A percentile compares a stretch with the other conserved stretches of the same genome.
These are phyloP conservation scores for Drosophila ustulata DNA, from an alignment of 2,888 invertebrate genomes.

Conservation along the genomic window DNA sequence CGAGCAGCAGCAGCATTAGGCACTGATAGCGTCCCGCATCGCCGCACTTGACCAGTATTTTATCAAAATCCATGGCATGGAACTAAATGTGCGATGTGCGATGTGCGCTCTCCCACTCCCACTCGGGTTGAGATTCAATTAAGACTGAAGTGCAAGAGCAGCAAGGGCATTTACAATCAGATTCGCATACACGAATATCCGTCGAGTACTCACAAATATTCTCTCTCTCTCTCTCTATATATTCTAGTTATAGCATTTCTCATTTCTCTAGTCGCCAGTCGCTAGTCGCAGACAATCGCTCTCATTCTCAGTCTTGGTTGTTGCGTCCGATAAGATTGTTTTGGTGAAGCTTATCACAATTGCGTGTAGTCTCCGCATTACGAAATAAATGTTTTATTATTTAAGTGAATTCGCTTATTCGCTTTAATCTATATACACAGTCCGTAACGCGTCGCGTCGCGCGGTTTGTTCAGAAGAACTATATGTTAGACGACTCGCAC, in stretches of 20 bases:
- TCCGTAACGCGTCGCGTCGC: conserved; percentile 18
- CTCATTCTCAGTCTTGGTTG: conserved; percentile 22
- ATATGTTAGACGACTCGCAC: background rate
- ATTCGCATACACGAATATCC: conserved; percentile 38
- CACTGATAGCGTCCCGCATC: conserved; percentile 86
- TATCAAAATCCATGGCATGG: conserved; percentile 84
- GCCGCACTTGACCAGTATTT: conserved; percentile 86
- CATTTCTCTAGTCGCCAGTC: conserved; percentile 1
- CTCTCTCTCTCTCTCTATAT: background rate
- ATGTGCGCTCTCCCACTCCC: conserved; percentile 27
- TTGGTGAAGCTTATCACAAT: conserved; percentile 53
- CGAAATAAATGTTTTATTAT: conserved; percentile 67
- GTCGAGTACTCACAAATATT: background rate
- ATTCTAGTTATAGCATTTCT: background rate
- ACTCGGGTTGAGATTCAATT: conserved; percentile 62
- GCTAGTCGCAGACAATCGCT: background rate
- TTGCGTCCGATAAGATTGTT: conserved; percentile 64
- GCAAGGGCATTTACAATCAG: conserved; percentile 19
- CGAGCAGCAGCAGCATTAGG: conserved; percentile 86
- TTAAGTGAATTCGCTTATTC: conserved; percentile 69
- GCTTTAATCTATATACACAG: conserved; percentile 59
- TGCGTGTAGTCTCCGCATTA: conserved; percentile 40
- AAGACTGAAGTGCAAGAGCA: conserved; percentile 51
- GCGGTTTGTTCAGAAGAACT: conserved; percentile 11
- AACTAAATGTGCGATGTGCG: background rate